Evolutionary conservation across 2,797 vertebrate genomes (phyloP).

Genomic region (Gymnopithys bicolor): DNA sequence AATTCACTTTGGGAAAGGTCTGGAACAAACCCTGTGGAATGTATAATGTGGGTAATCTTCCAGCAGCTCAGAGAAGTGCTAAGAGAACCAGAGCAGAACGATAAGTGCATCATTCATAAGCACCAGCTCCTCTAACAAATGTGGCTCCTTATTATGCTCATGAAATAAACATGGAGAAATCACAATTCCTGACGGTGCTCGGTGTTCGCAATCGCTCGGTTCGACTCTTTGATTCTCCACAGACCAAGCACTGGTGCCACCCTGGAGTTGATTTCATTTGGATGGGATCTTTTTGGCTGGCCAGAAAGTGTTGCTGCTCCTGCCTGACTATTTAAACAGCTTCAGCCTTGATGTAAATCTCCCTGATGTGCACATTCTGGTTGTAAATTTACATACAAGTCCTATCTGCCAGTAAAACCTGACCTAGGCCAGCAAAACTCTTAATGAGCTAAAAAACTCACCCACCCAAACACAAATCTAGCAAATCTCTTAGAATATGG

Average conservation of each 20-base stretch:
- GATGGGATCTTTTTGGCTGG: background rate
- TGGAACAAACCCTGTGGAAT: background rate
- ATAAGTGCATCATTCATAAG: slow-evolving; percentile 42
- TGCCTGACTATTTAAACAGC: background rate
- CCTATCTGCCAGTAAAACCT: background rate
- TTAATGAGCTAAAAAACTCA: background rate
- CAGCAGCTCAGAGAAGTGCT: background rate
- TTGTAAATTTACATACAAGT: background rate
- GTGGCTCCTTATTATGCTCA: slow-evolving; percentile 13
- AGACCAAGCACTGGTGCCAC: accelerated
- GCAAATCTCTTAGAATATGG: background rate
- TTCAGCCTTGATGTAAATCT: background rate
- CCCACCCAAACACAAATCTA: background rate
- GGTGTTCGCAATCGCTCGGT: accelerated
- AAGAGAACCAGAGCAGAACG: background rate
- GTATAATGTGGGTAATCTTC: background rate
- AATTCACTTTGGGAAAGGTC: background rate
- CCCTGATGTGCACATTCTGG: background rate
- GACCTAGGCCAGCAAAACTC: slow-evolving; percentile 4
- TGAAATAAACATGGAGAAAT: slow-evolving; percentile 40
- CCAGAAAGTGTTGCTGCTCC: background rate
- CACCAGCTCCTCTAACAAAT: slow-evolving; percentile 28
- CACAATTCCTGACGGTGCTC: background rate
- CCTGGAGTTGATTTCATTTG: background rate
- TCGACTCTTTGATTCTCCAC: background rate